phyloP scores from a whole-genome alignment of 2,797 vertebrate species.

The Bradypus variegatus region DNA sequence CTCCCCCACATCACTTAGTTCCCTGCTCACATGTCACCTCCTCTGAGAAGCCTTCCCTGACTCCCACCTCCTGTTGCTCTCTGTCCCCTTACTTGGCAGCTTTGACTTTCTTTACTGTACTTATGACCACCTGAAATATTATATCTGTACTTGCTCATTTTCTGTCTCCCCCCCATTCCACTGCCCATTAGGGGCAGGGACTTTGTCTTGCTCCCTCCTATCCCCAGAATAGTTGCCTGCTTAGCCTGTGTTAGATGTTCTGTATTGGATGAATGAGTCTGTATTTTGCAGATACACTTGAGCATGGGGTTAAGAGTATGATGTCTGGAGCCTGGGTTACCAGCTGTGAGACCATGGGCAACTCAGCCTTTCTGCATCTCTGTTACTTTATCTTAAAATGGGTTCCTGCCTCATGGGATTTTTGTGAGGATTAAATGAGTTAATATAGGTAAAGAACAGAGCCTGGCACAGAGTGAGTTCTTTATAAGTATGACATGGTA shows the following conservation, averaged over 20 bases:
- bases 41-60: background rate
- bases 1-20: background rate
- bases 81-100: background rate
- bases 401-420: background rate
- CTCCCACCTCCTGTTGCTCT: background rate
- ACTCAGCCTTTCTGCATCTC: background rate
- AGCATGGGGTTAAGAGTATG: background rate
- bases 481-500: background rate
- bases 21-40: background rate
- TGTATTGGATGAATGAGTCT: background rate
- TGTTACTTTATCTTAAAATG: background rate
- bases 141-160: background rate
- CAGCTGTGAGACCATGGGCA: background rate
- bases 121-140: background rate
- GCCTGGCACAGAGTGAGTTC: background rate
- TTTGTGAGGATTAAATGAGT: background rate
- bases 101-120: background rate
- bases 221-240: background rate
- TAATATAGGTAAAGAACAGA: background rate
- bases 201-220: background rate
- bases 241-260: background rate
- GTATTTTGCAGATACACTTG: background rate
- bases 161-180: background rate
- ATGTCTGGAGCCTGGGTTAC: background rate
- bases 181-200: background rate